These are phyloP conservation scores for Passer montanus DNA, from an alignment of 2,113 vertebrate genomes.

Conservation along the genomic window DNA sequence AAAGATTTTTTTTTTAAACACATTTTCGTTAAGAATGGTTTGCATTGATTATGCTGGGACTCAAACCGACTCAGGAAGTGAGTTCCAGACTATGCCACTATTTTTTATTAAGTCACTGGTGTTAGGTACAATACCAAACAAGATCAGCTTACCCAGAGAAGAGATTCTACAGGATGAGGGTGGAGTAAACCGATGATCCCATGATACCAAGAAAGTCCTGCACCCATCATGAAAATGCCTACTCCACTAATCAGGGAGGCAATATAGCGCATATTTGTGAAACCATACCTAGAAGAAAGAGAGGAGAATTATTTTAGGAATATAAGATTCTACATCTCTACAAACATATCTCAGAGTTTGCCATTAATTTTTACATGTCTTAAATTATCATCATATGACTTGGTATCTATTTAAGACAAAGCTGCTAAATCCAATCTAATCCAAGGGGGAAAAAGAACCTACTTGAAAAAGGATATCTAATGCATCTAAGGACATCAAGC, in stretches of 20 bases:
- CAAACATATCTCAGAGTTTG: background rate
- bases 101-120: background rate
- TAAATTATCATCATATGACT: background rate
- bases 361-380: background rate
- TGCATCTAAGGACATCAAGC: background rate
- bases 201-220: conserved; percentile 98
- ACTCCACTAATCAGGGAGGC: conserved; percentile 97
- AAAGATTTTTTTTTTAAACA: background rate
- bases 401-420: background rate
- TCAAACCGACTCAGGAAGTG: background rate
- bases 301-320: background rate
- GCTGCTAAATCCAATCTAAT: background rate
- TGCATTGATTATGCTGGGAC: background rate
- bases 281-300: conserved; percentile 86
- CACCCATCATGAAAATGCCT: conserved; percentile 99
- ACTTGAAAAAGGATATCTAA: background rate
- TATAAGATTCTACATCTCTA: background rate
- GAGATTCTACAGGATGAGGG: conserved; percentile 91
- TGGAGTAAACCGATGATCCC: conserved; percentile 94
- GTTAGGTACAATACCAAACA: background rate
- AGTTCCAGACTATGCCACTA: background rate
- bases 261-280: conserved; percentile 99
- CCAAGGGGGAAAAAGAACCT: background rate
- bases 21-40: background rate
- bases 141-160: conserved; percentile 88